Base-by-base conservation (phyloP, 2,113 vertebrate species). In the Phylloscopus whistleri region DNA sequence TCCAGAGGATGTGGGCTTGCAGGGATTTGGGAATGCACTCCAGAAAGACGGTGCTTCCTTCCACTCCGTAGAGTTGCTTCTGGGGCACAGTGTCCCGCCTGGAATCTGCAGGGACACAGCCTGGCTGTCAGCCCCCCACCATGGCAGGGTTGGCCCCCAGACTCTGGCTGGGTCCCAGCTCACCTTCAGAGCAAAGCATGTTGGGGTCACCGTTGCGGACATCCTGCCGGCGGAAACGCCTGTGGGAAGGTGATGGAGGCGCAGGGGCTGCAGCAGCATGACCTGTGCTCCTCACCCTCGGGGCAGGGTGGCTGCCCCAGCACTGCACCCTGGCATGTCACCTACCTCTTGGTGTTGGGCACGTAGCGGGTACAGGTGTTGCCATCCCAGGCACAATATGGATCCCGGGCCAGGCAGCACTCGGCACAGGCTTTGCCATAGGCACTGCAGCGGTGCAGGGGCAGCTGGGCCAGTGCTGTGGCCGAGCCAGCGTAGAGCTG, bases 351-450 rank as follows among this genome's bases (percentile, higher is more conserved):
- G 87, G 98, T 99, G 95, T 99, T 99, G 90, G 98, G 98, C 81
- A 99, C 98, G 39, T 99, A 99, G 94, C 99, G 98, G 13, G 99
- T 99, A 95, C 99, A 99, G 59, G 97, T 55, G 2, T 95, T 98
- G 73, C 99, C 99, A 6, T 99, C 99, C 99, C 99, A 99, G 89
- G 99, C 99, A 1, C 99, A 99, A 95, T 99, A 99, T 0, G 99
- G 99, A 93, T 99, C 99, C 31, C 99, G 97, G n/a, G 99, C 99
- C 93, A 99, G 97, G 96, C 99, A 99, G 98, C 99, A 99, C 94
- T 99, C 99, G 0, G 99, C 99, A 2, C 99, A 99, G 56, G 98
- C 99, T 87, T 99, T 99, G 69, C 99, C 99, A 0, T 99, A 99
- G 96, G 98, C 98, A 2, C 98, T 77, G 33, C 99, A 99, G 97